A percentile compares a stretch with the other conserved stretches of the same genome.
Evolutionary conservation across 2,888 invertebrate genomes (phyloP).

Genomic region (Andrena praecox): DNA sequence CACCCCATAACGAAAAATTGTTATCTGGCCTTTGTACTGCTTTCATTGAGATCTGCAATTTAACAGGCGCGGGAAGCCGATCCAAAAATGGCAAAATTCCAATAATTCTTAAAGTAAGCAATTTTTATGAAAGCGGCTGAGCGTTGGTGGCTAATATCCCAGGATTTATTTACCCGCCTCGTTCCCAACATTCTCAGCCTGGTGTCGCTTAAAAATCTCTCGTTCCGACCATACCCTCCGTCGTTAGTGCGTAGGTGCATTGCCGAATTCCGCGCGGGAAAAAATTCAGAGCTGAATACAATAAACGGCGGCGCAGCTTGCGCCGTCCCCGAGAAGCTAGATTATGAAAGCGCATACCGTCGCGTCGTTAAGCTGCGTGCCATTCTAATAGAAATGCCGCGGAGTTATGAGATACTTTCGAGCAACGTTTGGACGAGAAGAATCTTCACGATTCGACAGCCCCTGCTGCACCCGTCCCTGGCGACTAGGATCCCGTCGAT

Average conservation of each 20-base stretch:
- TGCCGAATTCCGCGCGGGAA: not conserved
- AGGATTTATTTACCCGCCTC: no score
- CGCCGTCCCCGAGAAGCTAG: not conserved
- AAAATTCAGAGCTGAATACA: not conserved
- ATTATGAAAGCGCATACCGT: constrained; percentile 19
- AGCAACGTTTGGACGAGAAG: constrained; percentile 14
- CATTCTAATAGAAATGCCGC: constrained; percentile 38
- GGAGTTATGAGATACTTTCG: constrained; percentile 43
- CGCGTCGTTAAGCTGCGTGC: constrained; percentile 29
- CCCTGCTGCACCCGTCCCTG: not conserved
- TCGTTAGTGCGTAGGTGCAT: not conserved
- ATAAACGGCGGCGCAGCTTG: not conserved
- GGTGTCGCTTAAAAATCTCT: no score
- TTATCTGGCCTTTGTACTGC: no score
- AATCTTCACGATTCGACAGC: constrained; percentile 23
- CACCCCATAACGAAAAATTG: no score
- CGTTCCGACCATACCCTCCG: no score
- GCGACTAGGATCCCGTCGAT: not conserved
- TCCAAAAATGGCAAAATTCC: no score
- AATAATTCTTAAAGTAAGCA: no score
- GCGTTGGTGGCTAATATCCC: no score
- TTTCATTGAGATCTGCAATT: no score
- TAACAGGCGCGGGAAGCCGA: no score
- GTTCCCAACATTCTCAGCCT: no score
- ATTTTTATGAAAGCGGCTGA: no score